A percentile compares a stretch with the other conserved stretches of the same genome.
These are phyloP conservation scores for Oxyscelio sp. DNA, from an alignment of 2,888 invertebrate species.

Conservation along the genomic window DNA sequence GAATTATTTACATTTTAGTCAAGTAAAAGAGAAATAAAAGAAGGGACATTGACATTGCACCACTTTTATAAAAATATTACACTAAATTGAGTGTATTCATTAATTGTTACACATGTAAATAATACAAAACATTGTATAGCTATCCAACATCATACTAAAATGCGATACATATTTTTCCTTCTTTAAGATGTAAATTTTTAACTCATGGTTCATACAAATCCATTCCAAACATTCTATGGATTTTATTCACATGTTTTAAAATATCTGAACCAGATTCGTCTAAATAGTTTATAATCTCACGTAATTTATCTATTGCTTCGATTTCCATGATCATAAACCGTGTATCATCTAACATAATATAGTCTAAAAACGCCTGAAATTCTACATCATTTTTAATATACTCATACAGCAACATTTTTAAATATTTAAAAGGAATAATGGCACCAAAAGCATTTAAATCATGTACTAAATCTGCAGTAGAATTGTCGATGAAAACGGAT, in stretches of 20 bases:
- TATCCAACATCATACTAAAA: too few species aligned
- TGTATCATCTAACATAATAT: conserved; percentile 77
- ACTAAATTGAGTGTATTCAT: too few species aligned
- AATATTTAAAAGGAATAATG: conserved; percentile 8
- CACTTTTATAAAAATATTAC: too few species aligned
- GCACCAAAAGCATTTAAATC: conserved; percentile 3
- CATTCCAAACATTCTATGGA: conserved; percentile 25
- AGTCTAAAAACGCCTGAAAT: conserved; percentile 78
- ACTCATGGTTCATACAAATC: conserved; percentile 23
- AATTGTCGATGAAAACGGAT: not conserved
- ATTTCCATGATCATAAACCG: conserved; percentile 74
- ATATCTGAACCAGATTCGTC: conserved; percentile 71
- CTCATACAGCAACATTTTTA: conserved; percentile 12
- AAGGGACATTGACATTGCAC: too few species aligned
- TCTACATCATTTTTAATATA: conserved; percentile 80
- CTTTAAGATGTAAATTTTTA: too few species aligned
- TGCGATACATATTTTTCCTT: too few species aligned
- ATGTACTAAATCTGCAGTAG: not conserved
- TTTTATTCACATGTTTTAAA: conserved; percentile 64
- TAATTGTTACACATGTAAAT: too few species aligned
- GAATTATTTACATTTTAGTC: too few species aligned
- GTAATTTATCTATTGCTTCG: conserved; percentile 80
- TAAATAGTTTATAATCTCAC: conserved; percentile 79
- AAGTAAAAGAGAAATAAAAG: too few species aligned
- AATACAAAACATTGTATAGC: too few species aligned